Base-by-base conservation (phyloP, 2,797 vertebrate species). In the Intellagama lesueurii region DNA sequence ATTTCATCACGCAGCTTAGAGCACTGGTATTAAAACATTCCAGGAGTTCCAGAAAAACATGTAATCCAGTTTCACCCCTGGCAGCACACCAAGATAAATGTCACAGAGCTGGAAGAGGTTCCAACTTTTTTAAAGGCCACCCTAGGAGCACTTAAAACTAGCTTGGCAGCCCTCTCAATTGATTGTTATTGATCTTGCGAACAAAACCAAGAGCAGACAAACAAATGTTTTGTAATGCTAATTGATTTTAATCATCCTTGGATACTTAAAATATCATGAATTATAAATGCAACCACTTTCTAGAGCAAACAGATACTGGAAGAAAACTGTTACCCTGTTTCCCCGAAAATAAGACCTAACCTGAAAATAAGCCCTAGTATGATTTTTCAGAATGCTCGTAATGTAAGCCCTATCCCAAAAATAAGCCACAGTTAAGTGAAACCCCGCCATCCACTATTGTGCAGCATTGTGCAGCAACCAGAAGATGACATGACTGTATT, bases 1-100 rank as follows among this genome's bases (percentile, higher is more conserved):
- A 32, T 85, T 84, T 72, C 32, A 56, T 40, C n/a, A 24, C 12
- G 78, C 56, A 72, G 49, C 49, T 79, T 72, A 30, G 12, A 68
- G 40, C 32, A 68, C 69, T 83, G 11, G 30, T 49, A 76, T 76
- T 49, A 76, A 76, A 76, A 76, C 81, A 88, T 83, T 84, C 81
- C 64, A 72, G 75, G 66, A 85, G 47, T 89, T 79, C 82, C 82
- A 84, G 82, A 79, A 84, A 89, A 85, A 78, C 26, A 56, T n/a
- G 64, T 83, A 82, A 88, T 69, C 60, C 44, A 83, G 44, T 24
- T 79, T 84, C 66, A 88, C 40, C 44, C 56, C n/a, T 88, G 81
- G 87, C 12, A 77, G 76, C 44, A 83, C 49, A 30, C 73, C 75
- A 84, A 78, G 5, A 66, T 40, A 84, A 78, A 83, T 88, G 87